These are phyloP conservation scores for Drosophila sp. DNA, from an alignment of 1,140 invertebrate species.

Conservation along the genomic window DNA sequence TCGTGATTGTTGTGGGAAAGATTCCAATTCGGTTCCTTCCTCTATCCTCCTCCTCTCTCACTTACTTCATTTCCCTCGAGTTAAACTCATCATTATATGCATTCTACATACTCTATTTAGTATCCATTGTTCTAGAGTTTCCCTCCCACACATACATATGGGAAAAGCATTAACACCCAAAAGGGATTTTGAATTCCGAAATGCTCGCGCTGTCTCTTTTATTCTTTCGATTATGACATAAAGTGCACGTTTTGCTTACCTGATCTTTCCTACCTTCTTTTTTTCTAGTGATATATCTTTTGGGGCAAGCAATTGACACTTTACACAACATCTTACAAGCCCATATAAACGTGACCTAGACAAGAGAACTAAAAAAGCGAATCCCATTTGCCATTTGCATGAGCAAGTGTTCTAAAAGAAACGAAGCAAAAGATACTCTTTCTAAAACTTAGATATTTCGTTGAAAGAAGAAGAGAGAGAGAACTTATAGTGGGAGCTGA, in stretches of 20 bases:
- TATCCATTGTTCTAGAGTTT: conserved; percentile 73
- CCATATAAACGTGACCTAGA: conserved; percentile 78
- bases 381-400: conserved; percentile 63
- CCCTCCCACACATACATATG: conserved; percentile 62
- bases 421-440: conserved; percentile 51
- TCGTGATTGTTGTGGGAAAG: conserved; percentile 51
- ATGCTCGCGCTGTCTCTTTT: conserved; percentile 27
- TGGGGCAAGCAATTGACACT: conserved; percentile 74
- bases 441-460: no score
- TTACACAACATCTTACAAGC: conserved; percentile 56
- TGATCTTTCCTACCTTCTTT: conserved; percentile 6
- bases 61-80: conserved; percentile 7
- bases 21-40: conserved; percentile 12
- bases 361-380: conserved; percentile 26
- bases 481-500: no score
- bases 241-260: conserved; percentile 68
- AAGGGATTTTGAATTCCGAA: conserved; percentile 16
- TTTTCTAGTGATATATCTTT: conserved; percentile 49
- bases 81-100: conserved; percentile 64
- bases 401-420: conserved; percentile 44
- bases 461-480: no score
- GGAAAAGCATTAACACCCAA: conserved; percentile 76
- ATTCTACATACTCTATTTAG: conserved; percentile 46
- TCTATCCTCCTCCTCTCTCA: neutral
- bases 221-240: conserved; percentile 70